Percentiles rank a stretch among this genome's conserved stretches.
These are phyloP conservation scores for Drosophila trichaetosa DNA, from an alignment of 2,888 invertebrate species.

Conservation along the genomic window DNA sequence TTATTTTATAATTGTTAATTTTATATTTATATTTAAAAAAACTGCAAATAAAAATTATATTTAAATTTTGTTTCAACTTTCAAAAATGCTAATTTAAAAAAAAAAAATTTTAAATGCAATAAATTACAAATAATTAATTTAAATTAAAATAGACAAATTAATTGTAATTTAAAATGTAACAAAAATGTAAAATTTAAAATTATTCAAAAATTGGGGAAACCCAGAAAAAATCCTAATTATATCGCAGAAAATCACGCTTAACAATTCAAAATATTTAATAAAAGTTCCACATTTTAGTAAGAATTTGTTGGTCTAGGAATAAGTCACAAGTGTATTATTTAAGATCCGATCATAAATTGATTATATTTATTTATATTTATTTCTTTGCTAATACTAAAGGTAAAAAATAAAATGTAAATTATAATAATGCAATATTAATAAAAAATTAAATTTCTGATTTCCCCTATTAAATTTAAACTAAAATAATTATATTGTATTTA, in stretches of 20 bases:
- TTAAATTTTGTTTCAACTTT: too few species aligned
- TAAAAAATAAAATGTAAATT: too few species aligned
- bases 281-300: not conserved
- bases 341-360: too few species aligned
- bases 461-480: not conserved
- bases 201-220: not conserved
- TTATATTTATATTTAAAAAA: not conserved
- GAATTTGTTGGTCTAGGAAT: too few species aligned
- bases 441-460: not conserved
- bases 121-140: not conserved
- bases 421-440: too few species aligned
- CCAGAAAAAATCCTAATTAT: rapidly evolving
- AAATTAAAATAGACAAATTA: not conserved
- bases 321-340: too few species aligned
- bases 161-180: not conserved
- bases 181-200: not conserved
- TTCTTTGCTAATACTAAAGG: too few species aligned
- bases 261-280: not conserved
- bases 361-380: too few species aligned
- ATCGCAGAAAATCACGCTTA: not conserved
- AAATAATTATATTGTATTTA: not conserved
- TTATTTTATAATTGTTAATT: not conserved
- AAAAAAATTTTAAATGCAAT: not conserved
- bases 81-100: too few species aligned
- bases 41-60: too few species aligned